Base-by-base conservation (phyloP, 2,888 invertebrate genomes). In the Drosophila testacea region DNA sequence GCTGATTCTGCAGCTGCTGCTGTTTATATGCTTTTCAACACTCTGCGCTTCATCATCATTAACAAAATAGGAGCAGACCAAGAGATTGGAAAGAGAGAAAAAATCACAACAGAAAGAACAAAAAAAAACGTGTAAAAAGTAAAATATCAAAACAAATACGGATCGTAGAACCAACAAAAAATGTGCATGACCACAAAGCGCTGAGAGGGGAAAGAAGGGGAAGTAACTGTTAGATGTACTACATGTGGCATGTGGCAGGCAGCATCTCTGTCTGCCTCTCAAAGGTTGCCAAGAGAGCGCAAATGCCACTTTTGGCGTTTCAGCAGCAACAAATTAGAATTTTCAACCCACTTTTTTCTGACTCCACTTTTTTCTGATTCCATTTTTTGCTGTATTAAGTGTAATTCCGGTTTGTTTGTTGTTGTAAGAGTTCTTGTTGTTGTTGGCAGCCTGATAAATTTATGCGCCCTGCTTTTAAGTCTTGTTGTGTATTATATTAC, bases 11-110 rank as follows among this genome's bases (percentile, higher is more conserved):
- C 62, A 32, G 67, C 46, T 60, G 61, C 52, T 62, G 63, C 69
- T 88, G 85, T 84, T 87, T 82, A 81, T 81, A 85, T 88, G 70
- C 55, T 74, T 88, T 86, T 88, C 86, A 86, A 76, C 88, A 72
- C 73, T 73, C 78, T 72, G 82, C 86, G 81, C 90, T 85, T 88
- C 84, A 85, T 85, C 84, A 85, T 89, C 89, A 85, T 85, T 89
- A 85, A 77, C 82, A 65, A 87, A 78, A 84, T 69, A 73, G 56
- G 61, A 79, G 78, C 72, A 59, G 60, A 51, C 69, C 50, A 50
- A 51, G 42, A 56, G 56, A 61, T 57, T 56, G 48, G 34, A 56
- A 27, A 32, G 44, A 56, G 36, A 56, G 5, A 54, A 42, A 64
- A 42, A 63, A 41, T 27, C 39, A 47, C 63, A 66, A 61, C 27